Conservation (phyloP, 1,140 invertebrate genomes). For the Nebria ingens region DNA sequence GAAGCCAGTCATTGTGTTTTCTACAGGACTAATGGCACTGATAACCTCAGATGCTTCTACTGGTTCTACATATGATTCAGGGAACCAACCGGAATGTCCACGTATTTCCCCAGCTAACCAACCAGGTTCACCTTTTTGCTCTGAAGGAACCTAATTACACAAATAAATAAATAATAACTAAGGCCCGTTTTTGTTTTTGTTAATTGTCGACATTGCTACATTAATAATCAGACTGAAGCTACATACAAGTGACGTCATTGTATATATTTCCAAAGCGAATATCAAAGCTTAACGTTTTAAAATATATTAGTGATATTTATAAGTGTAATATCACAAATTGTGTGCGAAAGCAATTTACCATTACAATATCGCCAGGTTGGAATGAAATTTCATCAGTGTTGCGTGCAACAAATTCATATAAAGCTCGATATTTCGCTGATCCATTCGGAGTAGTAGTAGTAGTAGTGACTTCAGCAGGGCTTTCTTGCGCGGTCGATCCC, state of each 20-base stretch:
- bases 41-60: slow-evolving; percentile 40
- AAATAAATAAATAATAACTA: slow-evolving; percentile 13
- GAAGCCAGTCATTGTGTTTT: slow-evolving; percentile 7
- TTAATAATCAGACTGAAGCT: no score
- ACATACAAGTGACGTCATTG: no score
- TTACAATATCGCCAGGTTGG: slow-evolving; percentile 87
- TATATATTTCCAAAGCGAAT: neutral
- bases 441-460: slow-evolving; percentile 32
- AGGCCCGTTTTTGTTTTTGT: no score
- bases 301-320: no score
- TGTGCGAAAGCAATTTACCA: no score
- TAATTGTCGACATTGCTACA: no score
- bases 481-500: slow-evolving; percentile 21
- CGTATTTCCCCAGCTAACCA: slow-evolving; percentile 90
- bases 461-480: slow-evolving; percentile 20
- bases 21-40: slow-evolving; percentile 10
- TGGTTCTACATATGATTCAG: slow-evolving; percentile 89
- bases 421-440: slow-evolving; percentile 69
- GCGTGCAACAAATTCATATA: slow-evolving; percentile 89
- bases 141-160: slow-evolving; percentile 56
- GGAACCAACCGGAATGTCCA: slow-evolving; percentile 92
- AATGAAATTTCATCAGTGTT: slow-evolving; percentile 91
- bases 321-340: no score
- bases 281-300: no score
- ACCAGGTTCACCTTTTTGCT: slow-evolving; percentile 87